phyloP scores from a whole-genome alignment of 2,888 invertebrate genomes.

The Empis livida region DNA sequence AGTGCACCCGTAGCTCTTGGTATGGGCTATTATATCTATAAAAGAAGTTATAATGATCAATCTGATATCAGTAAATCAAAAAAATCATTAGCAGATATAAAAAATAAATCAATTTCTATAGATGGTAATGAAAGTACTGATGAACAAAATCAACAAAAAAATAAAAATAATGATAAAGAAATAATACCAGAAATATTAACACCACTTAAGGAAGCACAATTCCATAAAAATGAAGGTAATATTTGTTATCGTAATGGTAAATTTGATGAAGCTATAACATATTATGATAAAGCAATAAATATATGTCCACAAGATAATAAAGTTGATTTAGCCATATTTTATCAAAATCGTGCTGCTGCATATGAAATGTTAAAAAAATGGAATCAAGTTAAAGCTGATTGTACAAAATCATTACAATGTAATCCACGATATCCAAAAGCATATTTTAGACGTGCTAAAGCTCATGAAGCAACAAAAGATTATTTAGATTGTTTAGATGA shows the following conservation, averaged over 20 bases:
- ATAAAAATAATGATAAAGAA: conserved; percentile 24
- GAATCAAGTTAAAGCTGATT: conserved; percentile 74
- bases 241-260: conserved; percentile 70
- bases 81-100: conserved; percentile 40
- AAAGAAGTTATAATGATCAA: conserved; percentile 14
- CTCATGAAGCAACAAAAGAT: conserved; percentile 66
- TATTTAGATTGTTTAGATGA: conserved; percentile 77
- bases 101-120: conserved; percentile 47
- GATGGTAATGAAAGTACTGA: conserved; percentile 32
- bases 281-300: conserved; percentile 89
- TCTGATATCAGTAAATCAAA: conserved; percentile 34
- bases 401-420: conserved; percentile 67
- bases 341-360: conserved; percentile 92
- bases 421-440: conserved; percentile 85
- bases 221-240: conserved; percentile 81
- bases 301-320: conserved; percentile 62
- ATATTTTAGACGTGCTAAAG: conserved; percentile 68
- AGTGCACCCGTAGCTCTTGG: conserved; percentile 76
- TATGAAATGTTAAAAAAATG: conserved; percentile 84
- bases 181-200: conserved; percentile 32
- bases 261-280: conserved; percentile 78
- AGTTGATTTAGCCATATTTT: conserved; percentile 75
- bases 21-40: conserved; percentile 52
- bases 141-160: conserved; percentile 36
- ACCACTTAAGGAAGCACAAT: conserved; percentile 60